These are phyloP conservation scores for Esox niger DNA, from an alignment of 2,113 vertebrate species.

Conservation along the genomic window DNA sequence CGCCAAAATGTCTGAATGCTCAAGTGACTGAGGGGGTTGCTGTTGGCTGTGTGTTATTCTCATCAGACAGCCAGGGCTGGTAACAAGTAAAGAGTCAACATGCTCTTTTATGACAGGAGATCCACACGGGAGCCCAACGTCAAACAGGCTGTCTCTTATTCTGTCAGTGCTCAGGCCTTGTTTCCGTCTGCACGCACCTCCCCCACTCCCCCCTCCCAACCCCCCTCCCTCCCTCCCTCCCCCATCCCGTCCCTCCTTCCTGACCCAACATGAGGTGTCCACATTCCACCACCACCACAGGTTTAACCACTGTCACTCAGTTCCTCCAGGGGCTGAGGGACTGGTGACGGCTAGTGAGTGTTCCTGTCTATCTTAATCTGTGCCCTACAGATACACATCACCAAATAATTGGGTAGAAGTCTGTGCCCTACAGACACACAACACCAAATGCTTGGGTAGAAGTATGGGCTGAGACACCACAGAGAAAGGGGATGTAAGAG, in stretches of 20 bases:
- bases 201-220: constrained; percentile 3
- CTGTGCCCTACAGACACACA: neutral
- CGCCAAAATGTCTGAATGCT: constrained; percentile 13
- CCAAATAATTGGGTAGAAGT: neutral
- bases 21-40: constrained; percentile 9
- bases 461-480: constrained; percentile 49
- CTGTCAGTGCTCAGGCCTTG: no score
- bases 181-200: constrained; percentile 25
- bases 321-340: constrained; percentile 12
- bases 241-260: constrained; percentile 36
- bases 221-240: constrained; percentile 1
- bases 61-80: constrained; percentile 62
- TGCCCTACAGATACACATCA: neutral
- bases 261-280: constrained; percentile 37
- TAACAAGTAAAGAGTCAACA: constrained; percentile 68
- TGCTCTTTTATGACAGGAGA: constrained; percentile 68
- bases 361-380: no score
- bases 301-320: constrained; percentile 24
- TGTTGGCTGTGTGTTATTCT: constrained; percentile 68
- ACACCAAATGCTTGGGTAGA: neutral
- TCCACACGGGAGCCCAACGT: constrained; percentile 51
- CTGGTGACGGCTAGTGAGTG: constrained; percentile 39
- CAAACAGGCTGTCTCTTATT: constrained; percentile 66
- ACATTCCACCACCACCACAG: constrained; percentile 35
- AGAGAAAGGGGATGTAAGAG: constrained; percentile 32